Base-by-base conservation (phyloP, 2,888 invertebrate species). In the Pammene fasciana region DNA sequence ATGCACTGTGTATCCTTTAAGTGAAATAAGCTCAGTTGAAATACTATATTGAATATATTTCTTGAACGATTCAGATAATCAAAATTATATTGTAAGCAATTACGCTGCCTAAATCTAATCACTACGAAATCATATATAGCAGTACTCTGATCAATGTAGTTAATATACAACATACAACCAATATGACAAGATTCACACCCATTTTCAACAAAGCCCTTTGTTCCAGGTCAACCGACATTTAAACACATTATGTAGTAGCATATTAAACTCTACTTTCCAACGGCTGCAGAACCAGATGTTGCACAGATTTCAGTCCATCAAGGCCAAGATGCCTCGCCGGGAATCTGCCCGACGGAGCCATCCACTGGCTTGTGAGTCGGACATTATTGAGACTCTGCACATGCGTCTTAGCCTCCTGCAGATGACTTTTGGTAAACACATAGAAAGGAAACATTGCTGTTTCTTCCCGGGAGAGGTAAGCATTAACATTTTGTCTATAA, bases 401-500 rank as follows among this genome's bases (percentile, higher is more conserved):
- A 98, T 98, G 96, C 94, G 98, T 75, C 94, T 98, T 62, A 97
- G 97, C 65, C 91, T 98, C 68, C 92, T 98, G 72, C 97, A 97
- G 89, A 98, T 98, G 98, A 96, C 97, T 18, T 97, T 98, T 92
- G 97, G 97, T 64, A 98, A 98, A 89, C 98, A 98, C 86, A 98
- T 98, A 83, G 98, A 98, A 86, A 94, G 97, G 78, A 97, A 97
- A 83, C 96, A 98, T 82, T 97, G 97, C 85, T 98, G 98, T 89
- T 98, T 98, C 88, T 98, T 98, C 83, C 97, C 98, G 57, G 98
- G 98, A 87, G 97, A 97, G 94, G 97, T 97, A 93, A 93, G 88
- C 59, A 67, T 66, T 65, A 14, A 6, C 0, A 16, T 16, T 16
- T 56, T 0, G 26, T 26, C 9, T 38, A 6, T 7, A 38, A 38